Evolutionary conservation across 2,888 invertebrate genomes (phyloP).

Genomic region (Cantharis lateralis): DNA sequence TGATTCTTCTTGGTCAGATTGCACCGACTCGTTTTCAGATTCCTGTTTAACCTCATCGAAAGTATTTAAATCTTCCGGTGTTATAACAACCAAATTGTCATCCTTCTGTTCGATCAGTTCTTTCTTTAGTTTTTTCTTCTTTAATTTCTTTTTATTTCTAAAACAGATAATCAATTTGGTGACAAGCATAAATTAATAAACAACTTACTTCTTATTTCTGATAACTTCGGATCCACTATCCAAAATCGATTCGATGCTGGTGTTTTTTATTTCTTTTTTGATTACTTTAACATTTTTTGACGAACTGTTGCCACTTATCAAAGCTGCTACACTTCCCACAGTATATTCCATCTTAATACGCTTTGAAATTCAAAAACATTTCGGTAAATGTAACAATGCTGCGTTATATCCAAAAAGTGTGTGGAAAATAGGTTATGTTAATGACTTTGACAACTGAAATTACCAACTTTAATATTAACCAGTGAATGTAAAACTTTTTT

Average conservation of each 20-base stretch:
- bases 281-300: constrained; percentile 59
- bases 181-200: background rate
- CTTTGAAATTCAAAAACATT: background rate
- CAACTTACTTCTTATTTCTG: background rate
- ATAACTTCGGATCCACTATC: background rate
- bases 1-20: background rate
- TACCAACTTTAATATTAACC: too few species aligned
- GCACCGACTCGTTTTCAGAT: background rate
- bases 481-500: too few species aligned
- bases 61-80: background rate
- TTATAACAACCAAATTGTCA: background rate
- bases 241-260: background rate
- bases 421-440: background rate
- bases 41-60: background rate
- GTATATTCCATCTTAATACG: constrained; percentile 47
- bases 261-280: background rate
- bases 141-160: background rate
- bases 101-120: too few species aligned
- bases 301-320: constrained; percentile 63
- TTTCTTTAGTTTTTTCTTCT: background rate
- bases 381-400: background rate
- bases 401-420: background rate
- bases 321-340: constrained; percentile 63
- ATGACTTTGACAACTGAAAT: too few species aligned
- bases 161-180: background rate